Evolutionary conservation across 2,797 vertebrate genomes (phyloP).

Genomic region (Erithacus rubecula): DNA sequence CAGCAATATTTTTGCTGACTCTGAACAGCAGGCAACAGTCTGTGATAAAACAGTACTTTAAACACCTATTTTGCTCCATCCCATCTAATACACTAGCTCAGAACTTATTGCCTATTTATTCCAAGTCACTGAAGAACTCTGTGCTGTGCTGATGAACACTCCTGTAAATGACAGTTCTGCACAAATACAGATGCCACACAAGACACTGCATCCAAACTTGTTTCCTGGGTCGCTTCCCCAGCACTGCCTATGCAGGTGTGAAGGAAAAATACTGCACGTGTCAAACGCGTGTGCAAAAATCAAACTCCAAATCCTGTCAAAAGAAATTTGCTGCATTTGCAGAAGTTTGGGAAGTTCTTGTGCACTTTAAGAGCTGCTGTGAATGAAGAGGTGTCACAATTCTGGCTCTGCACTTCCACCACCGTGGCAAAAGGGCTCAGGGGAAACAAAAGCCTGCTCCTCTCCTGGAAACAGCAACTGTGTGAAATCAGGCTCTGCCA

Average conservation of each 20-base stretch:
- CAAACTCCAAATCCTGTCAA: not conserved
- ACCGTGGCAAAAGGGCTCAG: accelerated
- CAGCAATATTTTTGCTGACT: not conserved
- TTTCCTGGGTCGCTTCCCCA: not conserved
- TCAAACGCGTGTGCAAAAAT: not conserved
- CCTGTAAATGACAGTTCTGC: not conserved
- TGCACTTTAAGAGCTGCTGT: not conserved
- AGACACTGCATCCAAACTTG: not conserved
- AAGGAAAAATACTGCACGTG: not conserved
- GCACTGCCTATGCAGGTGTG: accelerated
- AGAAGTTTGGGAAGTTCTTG: not conserved
- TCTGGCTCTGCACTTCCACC: not conserved
- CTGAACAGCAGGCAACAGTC: not conserved
- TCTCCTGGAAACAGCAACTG: not conserved
- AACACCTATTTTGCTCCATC: not conserved
- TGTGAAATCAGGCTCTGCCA: not conserved
- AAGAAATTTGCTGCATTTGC: not conserved
- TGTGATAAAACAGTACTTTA: not conserved
- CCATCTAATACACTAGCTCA: not conserved
- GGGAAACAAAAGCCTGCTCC: not conserved
- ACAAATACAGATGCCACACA: not conserved
- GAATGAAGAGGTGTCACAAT: not conserved
- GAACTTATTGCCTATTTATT: not conserved
- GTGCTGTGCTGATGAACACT: not conserved
- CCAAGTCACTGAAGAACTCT: not conserved